Evolutionary conservation across 2,797 vertebrate genomes (phyloP), one percentile per base, ranked within the genome.

Genomic region (Notoglanidium macrostoma): DNA sequence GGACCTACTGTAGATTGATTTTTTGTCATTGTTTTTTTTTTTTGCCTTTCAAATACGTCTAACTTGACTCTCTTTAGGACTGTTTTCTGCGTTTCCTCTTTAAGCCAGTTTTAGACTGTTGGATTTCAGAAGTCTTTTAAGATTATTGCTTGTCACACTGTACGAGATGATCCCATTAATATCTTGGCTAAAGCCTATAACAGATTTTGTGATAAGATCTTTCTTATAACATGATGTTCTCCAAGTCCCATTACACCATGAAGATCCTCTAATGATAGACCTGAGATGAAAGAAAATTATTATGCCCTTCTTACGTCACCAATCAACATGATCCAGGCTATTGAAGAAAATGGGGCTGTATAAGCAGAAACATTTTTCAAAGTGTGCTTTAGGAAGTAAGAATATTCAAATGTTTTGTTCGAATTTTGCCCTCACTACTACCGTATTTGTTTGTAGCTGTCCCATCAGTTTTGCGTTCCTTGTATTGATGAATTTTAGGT

Each of bases 171-270:
- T 81, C 40, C 40, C 5, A 82, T 29, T 65, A 65, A 65, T 17
- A 82, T 65, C 44, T 81, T 81, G 3, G 79, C 35, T 26, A 55
- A 35, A 78, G 17, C 55, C 76, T 81, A n/a, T 17, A 61, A n/a
- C 57, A 46, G 78, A 63, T 12, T 82, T 3, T 11, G 14, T 65
- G 8, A 65, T 81, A 82, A 46, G 40, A n/a, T 63, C 40, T 81
- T 1, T 15, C 78, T 49, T 82, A n/a, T 55, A 40, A 65, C 8
- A 82, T 35, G 26, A 57, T 79, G 17, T 59, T 80, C 32, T 59
- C 32, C 21, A 44, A 12, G 61, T 65, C 15, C 65, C 44, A 29
- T 82, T 59, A 80, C 21, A 44, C 32, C 55, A 61, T 40, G 9
- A 23, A 59, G 40, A 81, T 44, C 21, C 10, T 2, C 19, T 26